A percentile compares a stretch with the other conserved stretches of the same genome.
These are phyloP conservation scores for Ypsolopha sequella DNA, from an alignment of 2,888 invertebrate species.

Conservation along the genomic window DNA sequence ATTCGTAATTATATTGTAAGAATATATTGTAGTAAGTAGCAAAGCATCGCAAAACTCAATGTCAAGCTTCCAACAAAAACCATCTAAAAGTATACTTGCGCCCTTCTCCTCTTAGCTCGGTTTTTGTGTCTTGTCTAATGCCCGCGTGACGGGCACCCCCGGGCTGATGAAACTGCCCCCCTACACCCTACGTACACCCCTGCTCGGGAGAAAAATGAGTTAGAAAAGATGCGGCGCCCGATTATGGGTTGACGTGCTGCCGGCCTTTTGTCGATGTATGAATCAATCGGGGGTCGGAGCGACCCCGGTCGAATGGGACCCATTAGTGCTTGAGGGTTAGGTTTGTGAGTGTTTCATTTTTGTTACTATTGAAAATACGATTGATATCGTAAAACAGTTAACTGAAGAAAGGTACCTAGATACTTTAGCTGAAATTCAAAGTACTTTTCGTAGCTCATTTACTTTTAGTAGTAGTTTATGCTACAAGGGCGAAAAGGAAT, in stretches of 20 bases:
- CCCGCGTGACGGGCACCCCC: conserved; percentile 49
- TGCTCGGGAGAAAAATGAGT: conserved; percentile 66
- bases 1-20: not conserved
- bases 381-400: no score
- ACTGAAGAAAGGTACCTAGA: no score
- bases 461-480: no score
- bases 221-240: conserved; percentile 61
- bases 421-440: no score
- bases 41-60: not conserved
- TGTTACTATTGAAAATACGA: no score
- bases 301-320: conserved; percentile 26
- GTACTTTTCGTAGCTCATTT: no score
- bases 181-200: conserved; percentile 22
- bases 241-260: conserved; percentile 20
- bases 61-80: not conserved
- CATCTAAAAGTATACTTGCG: conserved; percentile 49
- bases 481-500: no score
- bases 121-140: conserved; percentile 71
- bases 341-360: no score
- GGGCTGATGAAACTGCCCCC: conserved; percentile 45
- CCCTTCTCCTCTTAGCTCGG: conserved; percentile 49
- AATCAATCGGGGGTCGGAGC: conserved; percentile 40
- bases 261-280: conserved; percentile 43
- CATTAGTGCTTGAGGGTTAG: conserved; percentile 21
- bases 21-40: not conserved